Base-by-base conservation (phyloP, 2,888 invertebrate species). In the Lissocephala sabroskyi region DNA sequence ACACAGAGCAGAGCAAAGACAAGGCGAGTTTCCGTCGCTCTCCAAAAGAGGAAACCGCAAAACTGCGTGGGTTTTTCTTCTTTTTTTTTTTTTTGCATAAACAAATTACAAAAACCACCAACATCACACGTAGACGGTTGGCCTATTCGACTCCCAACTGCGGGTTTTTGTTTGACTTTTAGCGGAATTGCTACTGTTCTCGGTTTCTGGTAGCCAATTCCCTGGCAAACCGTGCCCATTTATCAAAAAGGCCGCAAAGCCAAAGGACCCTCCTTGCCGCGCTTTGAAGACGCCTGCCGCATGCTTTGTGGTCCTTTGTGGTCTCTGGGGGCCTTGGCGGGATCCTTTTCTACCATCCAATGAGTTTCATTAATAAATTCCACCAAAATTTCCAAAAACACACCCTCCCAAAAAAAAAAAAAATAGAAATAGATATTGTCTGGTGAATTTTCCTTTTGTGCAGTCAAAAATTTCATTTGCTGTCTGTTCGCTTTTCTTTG, bases 361-460 rank as follows among this genome's bases (percentile, higher is more conserved):
- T 75, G 76, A 71, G 76, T 67, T 73, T 76, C 78, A 73, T 73
- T 73, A 73, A 73, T 73, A 73, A 73, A 75, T 68, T 35, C 35
- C 35, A 35, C 13, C 16, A 16, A 35, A 35, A 35, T 35, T 13
- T 9, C 35, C 9, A 33, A 23, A 23, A 5, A 7, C 7, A 23
- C 37, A 48, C 19, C 44, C 40, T n/a, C n/a, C n/a, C n/a, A 45
- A 42, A 35, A 23, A 32, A 40, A 26, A 14, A 45, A 23, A 23
- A 39, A n/a, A n/a, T n/a, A n/a, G n/a, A n/a, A n/a, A n/a, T n/a
- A n/a, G n/a, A n/a, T n/a, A n/a, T n/a, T n/a, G n/a, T n/a, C n/a
- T n/a, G n/a, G n/a, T n/a, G n/a, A n/a, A n/a, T n/a, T n/a, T n/a
- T n/a, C n/a, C n/a, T n/a, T n/a, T n/a, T n/a, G n/a, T n/a, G n/a